These are phyloP conservation scores for Poecilobothrus nobilitatus DNA, from an alignment of 2,888 invertebrate genomes.

Conservation along the genomic window DNA sequence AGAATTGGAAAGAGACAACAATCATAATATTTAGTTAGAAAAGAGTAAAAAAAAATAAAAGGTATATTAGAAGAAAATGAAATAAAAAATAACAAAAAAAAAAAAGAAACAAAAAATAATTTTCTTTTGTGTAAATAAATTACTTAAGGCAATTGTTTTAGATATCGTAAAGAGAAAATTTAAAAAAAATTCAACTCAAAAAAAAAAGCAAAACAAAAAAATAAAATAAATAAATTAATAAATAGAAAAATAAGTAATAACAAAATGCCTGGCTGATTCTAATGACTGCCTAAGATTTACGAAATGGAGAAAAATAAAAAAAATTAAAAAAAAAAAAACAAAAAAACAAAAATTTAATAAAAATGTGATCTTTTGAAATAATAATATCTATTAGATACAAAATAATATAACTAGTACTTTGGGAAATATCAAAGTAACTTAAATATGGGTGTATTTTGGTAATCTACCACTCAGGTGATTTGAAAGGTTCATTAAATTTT, in stretches of 20 bases:
- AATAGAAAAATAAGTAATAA: too few species aligned
- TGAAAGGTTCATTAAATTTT: not conserved
- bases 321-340: not conserved
- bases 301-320: too few species aligned
- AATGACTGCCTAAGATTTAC: conserved; percentile 2
- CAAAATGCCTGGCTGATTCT: not conserved
- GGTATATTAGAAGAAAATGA: too few species aligned
- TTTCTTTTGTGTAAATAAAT: not conserved
- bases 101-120: too few species aligned
- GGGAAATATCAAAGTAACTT: not conserved
- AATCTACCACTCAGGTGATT: not conserved
- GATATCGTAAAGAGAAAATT: not conserved
- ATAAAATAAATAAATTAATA: not conserved
- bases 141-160: not conserved
- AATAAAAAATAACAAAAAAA: too few species aligned
- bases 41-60: too few species aligned
- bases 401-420: not conserved
- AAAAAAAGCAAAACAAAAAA: not conserved
- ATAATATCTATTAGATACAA: too few species aligned
- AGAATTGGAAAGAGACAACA: too few species aligned
- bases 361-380: too few species aligned
- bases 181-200: not conserved
- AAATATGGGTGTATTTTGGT: not conserved
- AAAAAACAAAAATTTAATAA: too few species aligned
- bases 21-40: too few species aligned